Percentiles rank a stretch among this genome's conserved stretches.
These are phyloP conservation scores for Melikaiella ostensackeni DNA, from an alignment of 2,888 invertebrate genomes.

Conservation along the genomic window DNA sequence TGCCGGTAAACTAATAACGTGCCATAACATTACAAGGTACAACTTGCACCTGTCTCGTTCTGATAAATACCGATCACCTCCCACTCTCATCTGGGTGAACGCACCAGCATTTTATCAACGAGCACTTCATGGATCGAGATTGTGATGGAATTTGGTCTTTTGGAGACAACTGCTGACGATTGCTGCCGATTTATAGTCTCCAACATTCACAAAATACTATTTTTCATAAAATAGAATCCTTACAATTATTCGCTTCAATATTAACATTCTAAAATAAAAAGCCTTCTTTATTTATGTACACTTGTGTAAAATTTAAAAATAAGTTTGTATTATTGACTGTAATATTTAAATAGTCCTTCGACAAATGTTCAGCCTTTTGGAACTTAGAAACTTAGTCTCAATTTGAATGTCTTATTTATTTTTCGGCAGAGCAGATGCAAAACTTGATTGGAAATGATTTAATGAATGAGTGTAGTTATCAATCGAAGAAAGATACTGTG, in stretches of 20 bases:
- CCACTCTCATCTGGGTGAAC: slow-evolving; percentile 54
- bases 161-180: slow-evolving; percentile 39
- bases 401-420: background rate
- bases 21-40: slow-evolving; percentile 57
- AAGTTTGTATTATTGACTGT: background rate
- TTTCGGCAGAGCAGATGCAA: background rate
- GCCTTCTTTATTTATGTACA: background rate
- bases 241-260: background rate
- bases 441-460: background rate
- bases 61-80: slow-evolving; percentile 58
- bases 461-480: background rate
- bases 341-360: background rate
- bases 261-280: background rate
- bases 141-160: background rate
- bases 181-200: slow-evolving; percentile 6
- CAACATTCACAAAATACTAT: slow-evolving; percentile 40
- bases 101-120: slow-evolving; percentile 49
- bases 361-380: background rate
- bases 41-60: slow-evolving; percentile 60
- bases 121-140: slow-evolving; percentile 20
- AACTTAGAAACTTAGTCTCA: background rate
- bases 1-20: slow-evolving; percentile 65
- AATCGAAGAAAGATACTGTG: background rate
- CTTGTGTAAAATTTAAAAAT: background rate
- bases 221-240: background rate